Conservation (phyloP, 2,888 invertebrate species). For the Idaea straminata region DNA sequence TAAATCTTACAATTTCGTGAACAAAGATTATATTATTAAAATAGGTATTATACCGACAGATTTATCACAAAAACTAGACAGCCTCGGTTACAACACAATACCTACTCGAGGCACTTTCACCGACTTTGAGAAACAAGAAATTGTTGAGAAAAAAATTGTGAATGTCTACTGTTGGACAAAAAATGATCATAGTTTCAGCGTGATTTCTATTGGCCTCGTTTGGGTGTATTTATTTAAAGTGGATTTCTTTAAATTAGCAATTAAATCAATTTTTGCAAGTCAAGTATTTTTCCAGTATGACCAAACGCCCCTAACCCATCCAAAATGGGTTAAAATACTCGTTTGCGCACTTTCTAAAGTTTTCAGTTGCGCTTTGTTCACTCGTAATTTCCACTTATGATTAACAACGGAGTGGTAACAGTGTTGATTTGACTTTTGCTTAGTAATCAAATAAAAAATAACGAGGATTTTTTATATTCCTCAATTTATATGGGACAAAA, state of each 20-base stretch:
- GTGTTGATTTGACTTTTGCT: no score
- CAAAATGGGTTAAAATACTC: background rate
- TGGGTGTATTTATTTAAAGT: background rate
- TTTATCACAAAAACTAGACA: constrained; percentile 26
- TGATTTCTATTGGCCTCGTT: background rate
- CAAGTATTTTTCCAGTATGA: background rate
- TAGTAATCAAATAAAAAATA: no score
- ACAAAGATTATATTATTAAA: constrained; percentile 13
- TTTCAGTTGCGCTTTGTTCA: no score
- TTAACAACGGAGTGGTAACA: no score
- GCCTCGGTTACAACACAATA: constrained; percentile 27
- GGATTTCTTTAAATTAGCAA: no score
- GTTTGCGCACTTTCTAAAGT: no score
- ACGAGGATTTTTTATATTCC: no score
- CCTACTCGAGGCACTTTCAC: constrained; percentile 28
- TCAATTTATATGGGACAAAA: no score
- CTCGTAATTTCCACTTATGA: no score
- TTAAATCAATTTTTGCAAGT: no score
- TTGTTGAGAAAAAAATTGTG: constrained; percentile 20
- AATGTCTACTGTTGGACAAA: background rate
- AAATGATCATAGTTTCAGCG: background rate
- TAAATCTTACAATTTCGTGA: constrained; percentile 21
- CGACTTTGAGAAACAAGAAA: constrained; percentile 23
- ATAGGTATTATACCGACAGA: constrained; percentile 4
- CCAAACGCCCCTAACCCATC: background rate